A percentile compares a stretch with the other conserved stretches of the same genome.
phyloP scores from a whole-genome alignment of 2,113 vertebrate species.

The Xiphophorus couchianus region DNA sequence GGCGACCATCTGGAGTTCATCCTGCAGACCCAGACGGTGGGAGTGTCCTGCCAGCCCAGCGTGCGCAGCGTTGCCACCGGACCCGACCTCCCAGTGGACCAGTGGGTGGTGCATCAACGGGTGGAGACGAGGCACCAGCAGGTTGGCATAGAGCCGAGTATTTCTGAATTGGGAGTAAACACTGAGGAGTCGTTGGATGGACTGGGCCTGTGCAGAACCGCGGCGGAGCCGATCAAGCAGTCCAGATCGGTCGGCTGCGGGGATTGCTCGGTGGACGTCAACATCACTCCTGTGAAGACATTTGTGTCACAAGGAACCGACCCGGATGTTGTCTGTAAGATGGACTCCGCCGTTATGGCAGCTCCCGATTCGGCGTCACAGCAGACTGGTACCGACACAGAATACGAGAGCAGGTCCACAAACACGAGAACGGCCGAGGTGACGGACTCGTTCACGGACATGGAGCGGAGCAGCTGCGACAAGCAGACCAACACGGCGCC shows the following conservation, averaged over 20 bases:
- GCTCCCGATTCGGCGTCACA: slow-evolving; percentile 75
- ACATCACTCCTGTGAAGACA: slow-evolving; percentile 72
- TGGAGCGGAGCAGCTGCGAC: slow-evolving; percentile 74
- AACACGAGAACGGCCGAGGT: slow-evolving; percentile 75
- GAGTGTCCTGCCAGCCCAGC: slow-evolving; percentile 80
- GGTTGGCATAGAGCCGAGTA: slow-evolving; percentile 73
- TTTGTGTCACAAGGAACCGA: slow-evolving; percentile 72
- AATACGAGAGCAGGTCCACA: slow-evolving; percentile 78
- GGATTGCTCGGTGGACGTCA: slow-evolving; percentile 85
- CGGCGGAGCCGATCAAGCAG: slow-evolving; percentile 38
- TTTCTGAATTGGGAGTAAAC: slow-evolving; percentile 84
- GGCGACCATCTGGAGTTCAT: slow-evolving; percentile 79
- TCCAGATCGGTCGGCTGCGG: slow-evolving; percentile 86
- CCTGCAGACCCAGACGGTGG: slow-evolving; percentile 65
- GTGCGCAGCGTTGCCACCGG: slow-evolving; percentile 66
- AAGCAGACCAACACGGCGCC: slow-evolving; percentile 86
- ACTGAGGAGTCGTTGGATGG: slow-evolving; percentile 75
- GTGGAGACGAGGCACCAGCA: slow-evolving; percentile 73
- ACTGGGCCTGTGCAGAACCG: slow-evolving; percentile 45
- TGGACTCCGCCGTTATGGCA: slow-evolving; percentile 82
- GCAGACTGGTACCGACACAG: slow-evolving; percentile 81
- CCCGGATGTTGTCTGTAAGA: slow-evolving; percentile 72
- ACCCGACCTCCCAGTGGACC: slow-evolving; percentile 84
- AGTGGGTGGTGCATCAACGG: slow-evolving; percentile 84
- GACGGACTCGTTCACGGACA: slow-evolving; percentile 83